Evolutionary conservation across 2,797 vertebrate species (phyloP), one percentile per base, ranked within the genome.

Genomic region (Siniperca scherzeri): DNA sequence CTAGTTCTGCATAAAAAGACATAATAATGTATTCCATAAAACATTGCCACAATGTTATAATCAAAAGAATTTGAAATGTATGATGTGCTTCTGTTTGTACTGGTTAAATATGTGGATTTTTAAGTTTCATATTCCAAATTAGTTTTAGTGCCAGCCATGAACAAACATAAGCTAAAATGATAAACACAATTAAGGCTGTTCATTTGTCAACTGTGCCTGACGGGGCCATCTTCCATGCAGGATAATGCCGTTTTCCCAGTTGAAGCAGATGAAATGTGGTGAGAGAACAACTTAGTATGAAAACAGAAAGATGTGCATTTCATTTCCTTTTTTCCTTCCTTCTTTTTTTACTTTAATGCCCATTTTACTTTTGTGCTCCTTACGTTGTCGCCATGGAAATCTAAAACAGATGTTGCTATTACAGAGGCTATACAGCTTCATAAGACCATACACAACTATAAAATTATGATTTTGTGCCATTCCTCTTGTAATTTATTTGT

Each of bases 171-270:
- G 72, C 74, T 83, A 72, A 91, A 89, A 89, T 81, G 68, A 92
- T 91, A 81, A 92, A 80, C 81, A 80, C 81, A 88, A 88, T 92
- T 89, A 88, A 88, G 81, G 66, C 67, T 85, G 88, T 85, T 92
- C 84, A 84, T 90, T 92, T 83, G 70, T 89, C 83, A 85, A 50
- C 78, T 74, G 72, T 67, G 84, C 67, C 83, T 78, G 66, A 78
- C 85, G 66, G 77, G 59, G 59, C 56, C 16, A 36, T 76, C 70
- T 83, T 84, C 77, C 85, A 87, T 82, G 68, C 78, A 38, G 60
- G 74, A 66, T 78, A 75, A 83, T 87, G n/a, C 80, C 70, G 74
- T 65, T 66, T 67, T 77, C 38, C 57, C 40, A 55, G 77, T 60
- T 53, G 48, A 70, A 61, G 78, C 59, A 69, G 64, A 86, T 80